phyloP scores from a whole-genome alignment of 2,113 vertebrate genomes.

The Axis porcinus region DNA sequence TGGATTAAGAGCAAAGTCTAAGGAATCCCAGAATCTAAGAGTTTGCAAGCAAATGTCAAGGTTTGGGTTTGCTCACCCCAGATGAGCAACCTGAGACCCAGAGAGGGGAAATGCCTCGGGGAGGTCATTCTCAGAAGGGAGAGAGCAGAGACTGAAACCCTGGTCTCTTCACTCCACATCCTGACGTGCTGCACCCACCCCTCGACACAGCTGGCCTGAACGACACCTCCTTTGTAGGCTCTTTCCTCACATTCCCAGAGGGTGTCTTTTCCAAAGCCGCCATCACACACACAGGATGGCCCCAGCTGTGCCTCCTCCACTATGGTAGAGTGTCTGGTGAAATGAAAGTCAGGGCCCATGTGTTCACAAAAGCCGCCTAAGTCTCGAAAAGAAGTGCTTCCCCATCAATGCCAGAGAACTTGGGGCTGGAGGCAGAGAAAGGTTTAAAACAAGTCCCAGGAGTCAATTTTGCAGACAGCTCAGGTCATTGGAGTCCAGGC shows the following conservation, averaged over 20 bases:
- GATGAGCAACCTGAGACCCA: neutral
- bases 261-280: neutral
- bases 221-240: neutral
- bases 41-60: neutral
- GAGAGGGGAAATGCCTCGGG: neutral
- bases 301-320: neutral
- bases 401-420: neutral
- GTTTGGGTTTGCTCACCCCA: neutral
- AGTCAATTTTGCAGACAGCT: neutral
- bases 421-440: neutral
- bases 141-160: neutral
- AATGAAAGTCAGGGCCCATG: neutral
- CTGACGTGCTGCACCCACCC: neutral
- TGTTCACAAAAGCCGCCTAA: neutral
- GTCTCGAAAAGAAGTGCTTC: neutral
- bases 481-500: neutral
- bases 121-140: neutral
- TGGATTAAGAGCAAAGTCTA: constrained; percentile 40
- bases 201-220: constrained; percentile 13
- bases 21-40: constrained; percentile 39
- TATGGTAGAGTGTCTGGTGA: neutral
- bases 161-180: neutral
- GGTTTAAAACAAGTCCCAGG: neutral
- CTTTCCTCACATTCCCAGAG: neutral
- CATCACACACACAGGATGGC: neutral